A percentile compares a stretch with the other conserved stretches of the same genome.
These are phyloP conservation scores for Ametastegia equiseti DNA, from an alignment of 2,888 invertebrate genomes.

Conservation along the genomic window DNA sequence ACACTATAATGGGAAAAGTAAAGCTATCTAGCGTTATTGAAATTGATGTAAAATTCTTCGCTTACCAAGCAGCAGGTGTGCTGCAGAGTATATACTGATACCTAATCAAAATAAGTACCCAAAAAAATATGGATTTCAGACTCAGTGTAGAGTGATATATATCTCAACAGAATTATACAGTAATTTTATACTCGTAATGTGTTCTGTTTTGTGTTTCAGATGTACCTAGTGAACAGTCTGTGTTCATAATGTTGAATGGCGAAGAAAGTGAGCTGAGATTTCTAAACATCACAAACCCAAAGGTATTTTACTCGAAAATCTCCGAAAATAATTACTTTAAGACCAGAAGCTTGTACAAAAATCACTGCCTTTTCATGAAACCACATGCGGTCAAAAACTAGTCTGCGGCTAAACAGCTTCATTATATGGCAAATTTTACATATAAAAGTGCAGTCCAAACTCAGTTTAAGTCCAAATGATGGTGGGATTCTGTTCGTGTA, in stretches of 20 bases:
- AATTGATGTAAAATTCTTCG: background rate
- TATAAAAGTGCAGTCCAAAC: no score
- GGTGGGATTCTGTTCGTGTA: background rate
- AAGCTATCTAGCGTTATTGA: background rate
- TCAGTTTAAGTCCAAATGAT: background rate
- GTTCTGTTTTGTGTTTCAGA: conserved; percentile 77
- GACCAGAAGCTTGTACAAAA: background rate
- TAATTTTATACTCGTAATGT: background rate
- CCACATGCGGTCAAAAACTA: no score
- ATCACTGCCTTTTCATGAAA: no score
- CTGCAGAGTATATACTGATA: background rate
- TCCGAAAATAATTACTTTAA: background rate
- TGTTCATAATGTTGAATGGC: conserved; percentile 94
- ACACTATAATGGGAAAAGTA: background rate
- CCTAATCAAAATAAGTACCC: background rate
- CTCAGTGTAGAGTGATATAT: background rate
- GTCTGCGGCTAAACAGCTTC: no score
- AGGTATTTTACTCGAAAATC: conserved; percentile 77
- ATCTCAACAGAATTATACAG: background rate
- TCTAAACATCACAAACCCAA: conserved; percentile 84
- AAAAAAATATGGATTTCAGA: background rate
- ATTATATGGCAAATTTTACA: no score
- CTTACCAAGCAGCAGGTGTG: background rate
- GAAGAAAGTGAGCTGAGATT: conserved; percentile 96
- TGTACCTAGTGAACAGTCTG: conserved; percentile 87